Conservation (phyloP, 2,113 vertebrate species). For the Prolemur simus region DNA sequence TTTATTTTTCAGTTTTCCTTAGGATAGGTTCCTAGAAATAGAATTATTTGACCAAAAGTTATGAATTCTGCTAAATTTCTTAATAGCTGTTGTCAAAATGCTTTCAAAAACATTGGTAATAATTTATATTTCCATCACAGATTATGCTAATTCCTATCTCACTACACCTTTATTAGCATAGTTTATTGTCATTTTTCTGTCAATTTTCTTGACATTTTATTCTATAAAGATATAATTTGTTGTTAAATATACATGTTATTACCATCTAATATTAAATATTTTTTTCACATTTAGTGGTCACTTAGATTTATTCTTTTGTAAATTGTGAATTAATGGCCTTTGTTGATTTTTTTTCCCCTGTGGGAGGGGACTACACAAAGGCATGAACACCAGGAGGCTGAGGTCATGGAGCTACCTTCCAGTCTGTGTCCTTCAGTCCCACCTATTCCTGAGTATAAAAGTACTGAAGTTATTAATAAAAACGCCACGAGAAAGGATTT, state of each 20-base stretch:
- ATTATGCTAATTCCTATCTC: not conserved
- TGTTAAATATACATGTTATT: not conserved
- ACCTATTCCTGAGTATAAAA: not conserved
- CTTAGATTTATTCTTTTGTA: not conserved
- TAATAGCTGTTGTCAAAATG: not conserved
- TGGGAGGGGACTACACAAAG: not conserved
- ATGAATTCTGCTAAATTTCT: constrained; percentile 1
- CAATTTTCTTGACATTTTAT: not conserved
- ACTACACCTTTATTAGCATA: not conserved
- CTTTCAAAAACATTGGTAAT: not conserved
- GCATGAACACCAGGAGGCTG: not conserved
- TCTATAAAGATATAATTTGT: not conserved
- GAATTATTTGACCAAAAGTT: not conserved
- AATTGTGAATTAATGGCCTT: not conserved
- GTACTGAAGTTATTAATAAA: not conserved
- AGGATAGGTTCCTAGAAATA: not conserved
- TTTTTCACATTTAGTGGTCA: not conserved
- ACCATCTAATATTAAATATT: not conserved
- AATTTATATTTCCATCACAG: not conserved
- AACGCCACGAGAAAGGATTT: not conserved
- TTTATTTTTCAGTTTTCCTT: constrained; percentile 6
- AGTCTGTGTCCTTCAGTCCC: not conserved
- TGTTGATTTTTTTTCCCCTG: not conserved
- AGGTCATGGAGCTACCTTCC: not conserved
- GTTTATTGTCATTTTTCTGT: not conserved